Evolutionary conservation across 2,888 invertebrate species (phyloP).

Genomic region (Dicyrtoma fusca): DNA sequence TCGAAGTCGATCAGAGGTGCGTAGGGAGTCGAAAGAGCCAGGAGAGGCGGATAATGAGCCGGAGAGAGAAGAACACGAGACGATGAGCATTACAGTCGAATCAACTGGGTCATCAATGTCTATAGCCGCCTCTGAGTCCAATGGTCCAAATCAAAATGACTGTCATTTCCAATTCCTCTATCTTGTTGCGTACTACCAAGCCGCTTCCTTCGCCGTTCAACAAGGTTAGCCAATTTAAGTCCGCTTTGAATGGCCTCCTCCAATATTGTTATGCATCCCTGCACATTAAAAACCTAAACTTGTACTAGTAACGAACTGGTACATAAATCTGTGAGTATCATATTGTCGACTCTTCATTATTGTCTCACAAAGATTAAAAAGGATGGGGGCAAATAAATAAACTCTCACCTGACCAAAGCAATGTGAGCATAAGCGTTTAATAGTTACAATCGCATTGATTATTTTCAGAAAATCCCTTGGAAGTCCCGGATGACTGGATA

Average conservation of each 20-base stretch:
- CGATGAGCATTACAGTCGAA: constrained; percentile 41
- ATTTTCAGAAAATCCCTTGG: constrained; percentile 15
- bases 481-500: constrained; percentile 36
- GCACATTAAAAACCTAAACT: no score
- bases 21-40: constrained; percentile 44
- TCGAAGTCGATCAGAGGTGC: constrained; percentile 22
- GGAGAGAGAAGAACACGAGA: constrained; percentile 35
- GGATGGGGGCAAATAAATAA: not conserved
- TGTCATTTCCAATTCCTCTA: constrained; percentile 54
- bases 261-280: no score
- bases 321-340: not conserved
- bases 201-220: no score
- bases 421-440: not conserved
- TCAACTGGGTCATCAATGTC: constrained; percentile 53
- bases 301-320: no score
- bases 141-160: constrained; percentile 47
- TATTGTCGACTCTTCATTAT: not conserved
- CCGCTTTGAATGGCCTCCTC: not conserved
- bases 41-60: constrained; percentile 32
- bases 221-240: no score
- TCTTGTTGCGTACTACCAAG: constrained; percentile 48
- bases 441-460: not conserved
- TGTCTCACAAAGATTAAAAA: not conserved
- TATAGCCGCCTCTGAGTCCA: constrained; percentile 49
- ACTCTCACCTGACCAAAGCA: not conserved